Percentiles rank a stretch among this genome's conserved stretches.
Conservation (phyloP, 2,888 invertebrate species). For the Stratiomys singularior region DNA sequence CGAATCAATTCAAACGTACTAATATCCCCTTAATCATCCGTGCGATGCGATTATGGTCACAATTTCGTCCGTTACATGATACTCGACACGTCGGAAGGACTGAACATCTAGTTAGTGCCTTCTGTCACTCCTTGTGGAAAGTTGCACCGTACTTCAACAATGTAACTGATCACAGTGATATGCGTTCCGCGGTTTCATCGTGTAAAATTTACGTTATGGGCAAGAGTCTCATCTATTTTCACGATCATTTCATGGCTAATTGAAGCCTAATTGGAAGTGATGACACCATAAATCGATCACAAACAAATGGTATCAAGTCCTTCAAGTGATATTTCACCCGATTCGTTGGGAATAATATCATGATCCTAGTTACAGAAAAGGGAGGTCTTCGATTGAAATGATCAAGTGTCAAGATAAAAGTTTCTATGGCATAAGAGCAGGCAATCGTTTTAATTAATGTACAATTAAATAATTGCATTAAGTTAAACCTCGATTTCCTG, state of each 20-base stretch:
- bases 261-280: slow-evolving; percentile 46
- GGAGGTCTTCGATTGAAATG: no score
- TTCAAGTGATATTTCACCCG: no score
- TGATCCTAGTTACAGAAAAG: no score
- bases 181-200: neutral
- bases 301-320: neutral
- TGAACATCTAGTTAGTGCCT: slow-evolving; percentile 26
- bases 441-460: no score
- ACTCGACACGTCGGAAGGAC: neutral
- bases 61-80: neutral
- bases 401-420: no score
- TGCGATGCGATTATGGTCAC: no score
- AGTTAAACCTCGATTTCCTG: no score
- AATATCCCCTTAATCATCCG: neutral
- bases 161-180: neutral
- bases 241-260: slow-evolving; percentile 44
- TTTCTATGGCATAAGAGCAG: no score
- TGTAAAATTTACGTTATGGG: slow-evolving; percentile 18
- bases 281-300: slow-evolving; percentile 41
- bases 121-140: neutral
- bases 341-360: no score
- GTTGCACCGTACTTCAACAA: neutral
- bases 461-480: no score
- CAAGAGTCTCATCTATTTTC: slow-evolving; percentile 43
- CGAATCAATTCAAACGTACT: neutral